Evolutionary conservation across 2,797 vertebrate species (phyloP).

Genomic region (Petrocephalus sullivani): DNA sequence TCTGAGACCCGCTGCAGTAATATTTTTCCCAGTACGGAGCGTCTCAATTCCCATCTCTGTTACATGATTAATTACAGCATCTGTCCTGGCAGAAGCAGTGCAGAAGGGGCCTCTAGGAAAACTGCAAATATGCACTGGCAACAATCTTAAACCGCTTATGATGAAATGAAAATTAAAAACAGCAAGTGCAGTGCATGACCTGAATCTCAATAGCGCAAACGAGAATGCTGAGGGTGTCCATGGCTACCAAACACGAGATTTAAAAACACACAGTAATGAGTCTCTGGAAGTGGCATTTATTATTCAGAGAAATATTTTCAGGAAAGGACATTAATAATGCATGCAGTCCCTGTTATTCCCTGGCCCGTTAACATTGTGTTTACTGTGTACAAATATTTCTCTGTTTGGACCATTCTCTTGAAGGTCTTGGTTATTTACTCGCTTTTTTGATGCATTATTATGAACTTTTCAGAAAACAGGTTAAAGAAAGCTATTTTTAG

Average conservation of each 20-base stretch:
- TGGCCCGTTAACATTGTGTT: conserved; percentile 73
- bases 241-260: conserved; percentile 63
- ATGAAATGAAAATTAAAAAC: conserved; percentile 99
- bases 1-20: conserved; percentile 44
- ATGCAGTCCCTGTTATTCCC: conserved; percentile 81
- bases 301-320: conserved; percentile 71
- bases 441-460: neutral
- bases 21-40: conserved; percentile 53
- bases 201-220: conserved; percentile 80
- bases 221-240: conserved; percentile 62
- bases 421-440: conserved; percentile 40
- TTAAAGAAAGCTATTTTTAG: neutral
- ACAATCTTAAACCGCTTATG: conserved; percentile 98
- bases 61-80: conserved; percentile 98
- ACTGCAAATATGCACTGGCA: conserved; percentile 98
- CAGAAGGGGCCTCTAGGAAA: conserved; percentile 93
- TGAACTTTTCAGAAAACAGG: neutral
- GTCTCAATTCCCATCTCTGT: conserved; percentile 84
- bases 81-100: conserved; percentile 95
- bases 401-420: conserved; percentile 58
- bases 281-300: conserved; percentile 71
- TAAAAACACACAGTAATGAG: conserved; percentile 76
- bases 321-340: conserved; percentile 82
- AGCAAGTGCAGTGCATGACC: conserved; percentile 85
- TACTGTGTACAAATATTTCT: conserved; percentile 91